Base-by-base conservation (phyloP, 2,113 vertebrate genomes). In the Elachura formosa region DNA sequence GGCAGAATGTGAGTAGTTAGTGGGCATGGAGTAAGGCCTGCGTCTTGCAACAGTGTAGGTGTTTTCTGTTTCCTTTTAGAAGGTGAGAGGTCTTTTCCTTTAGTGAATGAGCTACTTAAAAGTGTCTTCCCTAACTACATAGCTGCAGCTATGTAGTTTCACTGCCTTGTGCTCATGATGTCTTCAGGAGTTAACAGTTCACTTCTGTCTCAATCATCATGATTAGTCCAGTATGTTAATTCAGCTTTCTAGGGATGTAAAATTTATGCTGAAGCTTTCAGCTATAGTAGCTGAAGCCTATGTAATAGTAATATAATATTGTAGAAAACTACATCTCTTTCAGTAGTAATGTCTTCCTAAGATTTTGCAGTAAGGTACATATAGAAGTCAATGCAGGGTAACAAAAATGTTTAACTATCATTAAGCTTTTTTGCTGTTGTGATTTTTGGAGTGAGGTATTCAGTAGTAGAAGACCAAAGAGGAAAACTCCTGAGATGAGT, bases 351-450 rank as follows among this genome's bases (percentile, higher is more conserved):
- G 18, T 51, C 19, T 45, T 59, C 29, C 1, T 43, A 21, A 61
- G 54, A 59, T 24, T 64, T 83, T 61, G 22, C 59, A 83, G 55
- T 75, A 46, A 10, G 28, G 5, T 67, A 10, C 33, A 59, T 88
- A 14, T 0, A 34, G 38, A 41, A 61, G 10, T 51, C 8, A 29
- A 0, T 40, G 6, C 25, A 45, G 40, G 24, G 8, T 6, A 24
- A 13, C 1, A 6, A 10, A 31, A 19, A 41, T 41, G 38, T 71
- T 31, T 43, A 26, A 16, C 11, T 62, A 5, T 41, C 17, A 5
- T 62, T 83, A 20, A 72, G 15, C 8, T 41, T 83, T 76, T 82
- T 46, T n/a, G 12, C 18, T 68, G 2, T 61, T 90, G 33, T 69
- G 11, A 21, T n/a, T 41, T 48, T 74, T 75, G 46, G 11, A 2